These are phyloP conservation scores for Penaeus monodon DNA, from an alignment of 2,888 invertebrate species.

Conservation along the genomic window DNA sequence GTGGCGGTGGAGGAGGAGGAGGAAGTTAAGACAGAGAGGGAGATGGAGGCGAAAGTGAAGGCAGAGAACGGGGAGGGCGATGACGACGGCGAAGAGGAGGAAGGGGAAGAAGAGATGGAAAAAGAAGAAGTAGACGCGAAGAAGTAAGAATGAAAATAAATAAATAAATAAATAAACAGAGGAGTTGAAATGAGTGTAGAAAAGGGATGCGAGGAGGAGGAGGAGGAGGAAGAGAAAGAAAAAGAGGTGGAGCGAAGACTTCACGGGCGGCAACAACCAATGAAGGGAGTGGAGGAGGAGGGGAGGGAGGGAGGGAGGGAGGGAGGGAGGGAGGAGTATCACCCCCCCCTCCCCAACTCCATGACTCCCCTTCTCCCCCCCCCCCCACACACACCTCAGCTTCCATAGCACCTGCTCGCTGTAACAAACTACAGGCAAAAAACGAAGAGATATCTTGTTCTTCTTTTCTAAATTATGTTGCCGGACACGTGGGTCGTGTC, in stretches of 20 bases:
- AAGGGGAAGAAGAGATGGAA: background rate
- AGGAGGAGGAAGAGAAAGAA: background rate
- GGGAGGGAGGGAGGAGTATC: background rate
- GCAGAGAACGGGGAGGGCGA: no score
- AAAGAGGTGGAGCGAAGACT: background rate
- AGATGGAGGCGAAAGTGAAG: background rate
- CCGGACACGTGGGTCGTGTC: no score
- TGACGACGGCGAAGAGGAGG: background rate
- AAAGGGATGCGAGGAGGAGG: background rate
- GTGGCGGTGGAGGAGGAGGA: background rate
- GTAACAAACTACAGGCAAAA: background rate
- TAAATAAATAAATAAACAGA: no score
- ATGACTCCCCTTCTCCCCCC: background rate
- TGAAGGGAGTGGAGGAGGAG: background rate
- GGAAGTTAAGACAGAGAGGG: background rate
- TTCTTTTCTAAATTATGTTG: no score
- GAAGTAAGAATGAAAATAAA: no score
- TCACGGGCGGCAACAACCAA: background rate
- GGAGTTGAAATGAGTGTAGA: background rate
- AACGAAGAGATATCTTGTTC: background rate
- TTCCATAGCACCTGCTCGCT: background rate
- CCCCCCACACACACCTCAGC: background rate
- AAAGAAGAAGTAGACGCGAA: no score
- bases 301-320: conserved; percentile 7
- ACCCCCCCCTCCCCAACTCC: background rate